Evolutionary conservation across 2,888 invertebrate genomes (phyloP), one percentile per base, ranked within the genome.

Genomic region (Ametastegia equiseti): DNA sequence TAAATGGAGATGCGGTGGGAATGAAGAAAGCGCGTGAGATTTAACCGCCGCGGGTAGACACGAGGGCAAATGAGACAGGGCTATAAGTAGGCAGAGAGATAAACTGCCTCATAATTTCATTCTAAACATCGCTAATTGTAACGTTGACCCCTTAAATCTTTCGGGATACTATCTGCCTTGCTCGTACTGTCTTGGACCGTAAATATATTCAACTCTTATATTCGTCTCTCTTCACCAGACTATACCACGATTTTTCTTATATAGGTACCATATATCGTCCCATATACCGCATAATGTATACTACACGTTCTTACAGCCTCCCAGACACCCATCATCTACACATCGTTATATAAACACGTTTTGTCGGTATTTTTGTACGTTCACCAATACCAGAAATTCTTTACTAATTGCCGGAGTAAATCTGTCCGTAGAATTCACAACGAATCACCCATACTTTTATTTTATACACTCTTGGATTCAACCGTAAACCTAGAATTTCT

Each of bases 111-210:
- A 88, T 89, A 88, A 88, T 88, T 89, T 87, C 86, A 85, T 86
- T 88, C 88, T 89, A 88, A 89, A 89, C 87, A 88, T 88, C 87
- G 87, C 88, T 88, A 89, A 88, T 89, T 88, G 88, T 87, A 85
- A 82, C 84, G 87, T 85, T 87, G 87, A 89, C 87, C 88, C 87
- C 87, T 85, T 88, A 89, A 88, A 89, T 89, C 87, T 88, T 88
- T 86, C 83, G 82, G 84, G 84, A 86, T 86, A 84, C 82, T 88
- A 88, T 88, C 86, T 36, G 45, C 73, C 73, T 27, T n/a, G n/a
- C n/a, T n/a, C n/a, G n/a, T n/a, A n/a, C 45, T 23, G 54, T 19
- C 19, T 75, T 75, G 45, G 50, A 54, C 75, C 39, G 19, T 75
- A 75, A 75, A 75, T 75, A 54, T 54, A 54, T 75, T 75, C 75